Conservation (phyloP, 2,888 invertebrate species). For the Metacarcinus magister region DNA sequence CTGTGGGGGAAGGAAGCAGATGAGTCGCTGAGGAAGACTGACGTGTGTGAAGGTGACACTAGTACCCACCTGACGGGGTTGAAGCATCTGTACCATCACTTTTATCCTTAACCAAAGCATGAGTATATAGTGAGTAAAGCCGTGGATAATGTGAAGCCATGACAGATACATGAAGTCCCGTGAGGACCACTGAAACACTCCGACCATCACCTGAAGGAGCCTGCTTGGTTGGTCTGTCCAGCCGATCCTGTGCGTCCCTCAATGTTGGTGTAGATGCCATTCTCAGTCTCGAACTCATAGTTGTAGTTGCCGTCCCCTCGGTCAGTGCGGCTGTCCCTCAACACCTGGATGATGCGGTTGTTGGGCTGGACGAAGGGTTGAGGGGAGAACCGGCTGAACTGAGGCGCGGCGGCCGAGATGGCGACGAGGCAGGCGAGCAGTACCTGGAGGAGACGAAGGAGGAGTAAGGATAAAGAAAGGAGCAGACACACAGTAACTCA, state of each 20-base stretch:
- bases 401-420: slow-evolving; percentile 22
- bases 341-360: background rate
- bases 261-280: slow-evolving; percentile 54
- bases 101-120: background rate
- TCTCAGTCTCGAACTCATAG: slow-evolving; percentile 72
- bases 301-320: slow-evolving; percentile 68
- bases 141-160: background rate
- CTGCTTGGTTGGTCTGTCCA: slow-evolving; percentile 65
- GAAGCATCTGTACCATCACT: background rate
- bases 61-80: background rate
- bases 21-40: background rate
- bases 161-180: background rate
- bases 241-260: slow-evolving; percentile 50
- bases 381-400: background rate
- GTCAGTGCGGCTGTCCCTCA: slow-evolving; percentile 59
- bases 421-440: slow-evolving; percentile 57
- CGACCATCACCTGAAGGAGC: slow-evolving; percentile 69
- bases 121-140: background rate
- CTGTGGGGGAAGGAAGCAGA: background rate
- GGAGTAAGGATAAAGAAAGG: background rate
- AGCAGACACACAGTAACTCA: background rate
- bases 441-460: background rate
- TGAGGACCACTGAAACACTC: too few relatives aligned
- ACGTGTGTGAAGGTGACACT: background rate
- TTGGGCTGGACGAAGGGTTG: background rate